Conservation (phyloP, 2,888 invertebrate species). For the Caenorhabditis imperialis region DNA sequence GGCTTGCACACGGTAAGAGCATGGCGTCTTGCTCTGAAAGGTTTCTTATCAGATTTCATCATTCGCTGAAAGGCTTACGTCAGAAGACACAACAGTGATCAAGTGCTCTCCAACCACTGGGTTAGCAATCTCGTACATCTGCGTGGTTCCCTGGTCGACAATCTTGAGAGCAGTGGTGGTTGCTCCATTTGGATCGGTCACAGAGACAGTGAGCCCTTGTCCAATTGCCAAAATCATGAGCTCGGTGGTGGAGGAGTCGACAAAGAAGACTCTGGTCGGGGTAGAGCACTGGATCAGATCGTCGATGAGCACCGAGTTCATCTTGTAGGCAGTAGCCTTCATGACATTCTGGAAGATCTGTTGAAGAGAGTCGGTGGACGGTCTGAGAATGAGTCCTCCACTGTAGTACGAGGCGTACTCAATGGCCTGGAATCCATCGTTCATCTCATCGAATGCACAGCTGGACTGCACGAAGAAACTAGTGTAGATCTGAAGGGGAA, state of each 20-base stretch:
- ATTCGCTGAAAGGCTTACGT: conserved; percentile 1
- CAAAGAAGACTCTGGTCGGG: conserved; percentile 61
- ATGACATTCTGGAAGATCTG: conserved; percentile 56
- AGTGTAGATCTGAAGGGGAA: conserved; percentile 64
- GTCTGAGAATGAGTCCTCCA: conserved; percentile 60
- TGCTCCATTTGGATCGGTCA: conserved; percentile 66
- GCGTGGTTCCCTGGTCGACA: conserved; percentile 32
- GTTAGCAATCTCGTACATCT: conserved; percentile 46
- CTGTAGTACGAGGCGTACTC: conserved; percentile 58
- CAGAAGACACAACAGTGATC: conserved; percentile 45
- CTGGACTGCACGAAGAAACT: conserved; percentile 52
- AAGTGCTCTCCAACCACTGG: conserved; percentile 63
- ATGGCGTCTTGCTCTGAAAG: conserved; percentile 49
- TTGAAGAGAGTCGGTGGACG: conserved; percentile 16
- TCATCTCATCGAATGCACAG: conserved; percentile 61
- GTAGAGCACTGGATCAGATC: conserved; percentile 49
- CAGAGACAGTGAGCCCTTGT: conserved; percentile 52
- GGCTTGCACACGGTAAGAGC: conserved; percentile 67
- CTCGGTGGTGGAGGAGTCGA: conserved; percentile 62
- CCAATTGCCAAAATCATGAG: conserved; percentile 67
- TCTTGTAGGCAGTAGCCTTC: conserved; percentile 60
- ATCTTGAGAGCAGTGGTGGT: conserved; percentile 29
- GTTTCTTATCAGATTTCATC: not conserved
- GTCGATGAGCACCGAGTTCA: conserved; percentile 63
- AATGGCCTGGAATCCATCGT: conserved; percentile 59